Percentiles rank a stretch among this genome's conserved stretches.
Conservation (phyloP, 2,113 vertebrate species). For the Conger conger region DNA sequence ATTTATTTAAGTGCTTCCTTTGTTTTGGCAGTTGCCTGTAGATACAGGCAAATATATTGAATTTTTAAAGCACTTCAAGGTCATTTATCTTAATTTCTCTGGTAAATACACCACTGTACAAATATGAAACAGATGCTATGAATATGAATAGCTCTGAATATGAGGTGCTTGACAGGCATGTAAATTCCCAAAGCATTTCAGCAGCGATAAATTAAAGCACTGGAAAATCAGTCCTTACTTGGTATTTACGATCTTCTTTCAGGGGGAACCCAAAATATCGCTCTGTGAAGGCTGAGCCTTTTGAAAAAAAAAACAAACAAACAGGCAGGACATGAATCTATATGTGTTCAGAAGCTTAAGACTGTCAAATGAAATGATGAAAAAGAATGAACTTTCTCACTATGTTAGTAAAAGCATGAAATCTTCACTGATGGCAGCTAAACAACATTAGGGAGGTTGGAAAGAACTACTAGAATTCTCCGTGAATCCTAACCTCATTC, state of each 20-base stretch:
- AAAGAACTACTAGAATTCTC: not conserved
- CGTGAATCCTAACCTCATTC: not conserved
- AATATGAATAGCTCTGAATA: too few species aligned
- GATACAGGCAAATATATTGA: slow-evolving; percentile 25
- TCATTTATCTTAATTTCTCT: not conserved
- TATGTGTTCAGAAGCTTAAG: not conserved
- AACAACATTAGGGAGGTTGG: too few species aligned
- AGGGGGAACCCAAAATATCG: slow-evolving; percentile 60
- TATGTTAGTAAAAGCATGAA: too few species aligned
- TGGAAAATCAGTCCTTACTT: slow-evolving; percentile 43
- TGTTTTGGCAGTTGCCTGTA: not conserved
- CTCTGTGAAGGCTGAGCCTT: slow-evolving; percentile 63
- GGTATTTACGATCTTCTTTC: slow-evolving; percentile 50
- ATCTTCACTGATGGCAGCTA: too few species aligned
- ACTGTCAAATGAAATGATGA: not conserved
- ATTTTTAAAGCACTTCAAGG: not conserved
- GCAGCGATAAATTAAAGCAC: not conserved
- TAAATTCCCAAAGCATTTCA: not conserved
- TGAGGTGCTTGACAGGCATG: too few species aligned
- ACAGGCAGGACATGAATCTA: slow-evolving; percentile 12
- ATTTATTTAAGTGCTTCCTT: too few species aligned
- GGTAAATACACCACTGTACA: not conserved
- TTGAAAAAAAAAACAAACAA: slow-evolving; percentile 25
- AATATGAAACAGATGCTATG: not conserved
- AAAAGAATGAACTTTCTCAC: too few species aligned